Evolutionary conservation across 1,140 invertebrate species (phyloP).

Genomic region (Oedothorax gibbosus): DNA sequence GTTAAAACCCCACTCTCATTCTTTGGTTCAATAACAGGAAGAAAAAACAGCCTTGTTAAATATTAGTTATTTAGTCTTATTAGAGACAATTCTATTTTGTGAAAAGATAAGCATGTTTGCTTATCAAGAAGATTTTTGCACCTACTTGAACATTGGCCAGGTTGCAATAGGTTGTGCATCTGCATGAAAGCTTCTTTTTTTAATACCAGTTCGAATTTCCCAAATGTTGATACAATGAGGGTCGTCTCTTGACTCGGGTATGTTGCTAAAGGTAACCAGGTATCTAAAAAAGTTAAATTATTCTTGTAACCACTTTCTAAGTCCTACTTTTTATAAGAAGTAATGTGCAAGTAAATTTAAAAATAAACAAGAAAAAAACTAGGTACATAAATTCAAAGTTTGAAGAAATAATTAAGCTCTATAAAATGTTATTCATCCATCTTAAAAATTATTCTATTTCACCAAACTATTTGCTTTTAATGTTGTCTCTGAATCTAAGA

Average conservation of each 20-base stretch:
- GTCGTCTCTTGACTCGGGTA: conserved; percentile 66
- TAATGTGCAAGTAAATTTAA: too few relatives aligned
- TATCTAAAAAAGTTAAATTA: conserved; percentile 73
- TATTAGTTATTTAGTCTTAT: too few relatives aligned
- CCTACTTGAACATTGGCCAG: conserved; percentile 90
- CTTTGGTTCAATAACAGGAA: too few relatives aligned
- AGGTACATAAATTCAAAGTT: neutral
- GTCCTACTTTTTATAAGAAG: neutral
- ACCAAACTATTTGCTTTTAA: too few relatives aligned
- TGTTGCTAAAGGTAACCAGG: conserved; percentile 88
- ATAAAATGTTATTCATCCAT: too few relatives aligned
- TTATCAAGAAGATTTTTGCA: neutral
- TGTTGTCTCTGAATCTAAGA: too few relatives aligned
- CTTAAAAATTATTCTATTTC: too few relatives aligned
- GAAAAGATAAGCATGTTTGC: neutral
- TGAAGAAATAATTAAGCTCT: too few relatives aligned
- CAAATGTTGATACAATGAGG: conserved; percentile 84
- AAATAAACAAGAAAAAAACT: neutral
- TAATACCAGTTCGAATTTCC: conserved; percentile 91
- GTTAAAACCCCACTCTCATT: neutral
- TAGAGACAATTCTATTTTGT: neutral
- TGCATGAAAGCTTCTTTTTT: conserved; percentile 90
- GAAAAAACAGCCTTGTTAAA: too few relatives aligned
- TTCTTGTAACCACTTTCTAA: neutral
- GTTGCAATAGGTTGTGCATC: conserved; percentile 74